Percentiles rank a stretch among this genome's conserved stretches.
Conservation (phyloP, 2,797 vertebrate genomes). For the Dendrocincla fuliginosa region DNA sequence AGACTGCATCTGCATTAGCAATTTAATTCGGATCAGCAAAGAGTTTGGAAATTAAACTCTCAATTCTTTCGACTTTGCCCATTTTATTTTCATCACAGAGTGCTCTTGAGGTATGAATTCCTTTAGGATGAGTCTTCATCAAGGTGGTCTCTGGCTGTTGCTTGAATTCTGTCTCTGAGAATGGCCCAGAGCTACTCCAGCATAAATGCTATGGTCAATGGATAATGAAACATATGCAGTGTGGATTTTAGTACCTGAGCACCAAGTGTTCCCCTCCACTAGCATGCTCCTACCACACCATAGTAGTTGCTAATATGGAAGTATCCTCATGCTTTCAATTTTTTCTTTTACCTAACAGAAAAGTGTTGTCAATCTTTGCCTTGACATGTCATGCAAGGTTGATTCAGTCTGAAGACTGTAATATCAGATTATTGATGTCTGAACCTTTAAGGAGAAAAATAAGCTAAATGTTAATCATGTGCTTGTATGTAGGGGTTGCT, state of each 20-base stretch:
- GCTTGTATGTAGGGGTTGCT: neutral
- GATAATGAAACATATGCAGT: rapidly evolving
- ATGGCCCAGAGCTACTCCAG: neutral
- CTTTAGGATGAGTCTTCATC: neutral
- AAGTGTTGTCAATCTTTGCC: neutral
- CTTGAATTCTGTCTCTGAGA: neutral
- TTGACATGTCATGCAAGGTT: neutral
- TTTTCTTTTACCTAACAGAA: neutral
- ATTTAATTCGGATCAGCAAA: neutral
- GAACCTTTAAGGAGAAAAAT: neutral
- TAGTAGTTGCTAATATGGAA: neutral
- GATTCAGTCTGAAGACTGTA: neutral
- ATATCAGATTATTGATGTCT: neutral
- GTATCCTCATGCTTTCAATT: neutral
- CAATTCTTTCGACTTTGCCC: neutral
- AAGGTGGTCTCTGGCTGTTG: neutral
- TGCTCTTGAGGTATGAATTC: neutral
- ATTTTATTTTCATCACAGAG: neutral
- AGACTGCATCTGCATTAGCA: neutral
- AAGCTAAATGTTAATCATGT: neutral
- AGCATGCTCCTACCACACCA: neutral
- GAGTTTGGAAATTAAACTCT: neutral
- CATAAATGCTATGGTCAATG: rapidly evolving
- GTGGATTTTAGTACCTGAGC: neutral
- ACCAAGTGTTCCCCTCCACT: neutral